These are phyloP conservation scores for Brachypalpus laphriformis DNA, from an alignment of 2,888 invertebrate species.

Conservation along the genomic window DNA sequence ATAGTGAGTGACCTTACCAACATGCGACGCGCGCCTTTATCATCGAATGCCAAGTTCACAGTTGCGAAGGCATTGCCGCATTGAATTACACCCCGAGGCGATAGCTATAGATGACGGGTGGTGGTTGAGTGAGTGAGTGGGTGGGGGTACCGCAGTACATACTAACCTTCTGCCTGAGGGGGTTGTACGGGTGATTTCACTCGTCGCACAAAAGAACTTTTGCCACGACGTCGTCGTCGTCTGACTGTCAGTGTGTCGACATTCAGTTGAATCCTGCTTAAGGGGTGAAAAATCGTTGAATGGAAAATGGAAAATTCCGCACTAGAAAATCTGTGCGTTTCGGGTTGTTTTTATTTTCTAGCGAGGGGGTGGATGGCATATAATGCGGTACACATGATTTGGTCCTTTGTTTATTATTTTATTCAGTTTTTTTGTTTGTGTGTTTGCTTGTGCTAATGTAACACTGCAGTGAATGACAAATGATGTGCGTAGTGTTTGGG, in stretches of 20 bases:
- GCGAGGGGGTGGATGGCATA: constrained; percentile 6
- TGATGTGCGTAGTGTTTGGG: constrained; percentile 41
- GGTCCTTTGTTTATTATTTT: constrained; percentile 58
- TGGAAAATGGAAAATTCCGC: constrained; percentile 69
- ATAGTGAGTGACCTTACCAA: constrained; percentile 67
- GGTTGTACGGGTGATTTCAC: constrained; percentile 65
- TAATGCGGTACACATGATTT: constrained; percentile 69
- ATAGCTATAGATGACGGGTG: neutral
- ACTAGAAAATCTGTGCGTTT: constrained; percentile 38
- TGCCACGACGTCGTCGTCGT: neutral
- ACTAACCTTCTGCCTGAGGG: constrained; percentile 69
- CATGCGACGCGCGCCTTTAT: constrained; percentile 49
- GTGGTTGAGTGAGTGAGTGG: neutral
- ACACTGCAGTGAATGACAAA: constrained; percentile 34
- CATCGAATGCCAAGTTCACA: constrained; percentile 71
- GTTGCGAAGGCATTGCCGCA: constrained; percentile 58
- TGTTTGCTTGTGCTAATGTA: constrained; percentile 3
- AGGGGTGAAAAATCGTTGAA: constrained; percentile 68
- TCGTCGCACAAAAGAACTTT: constrained; percentile 57
- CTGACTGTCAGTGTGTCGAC: constrained; percentile 36
- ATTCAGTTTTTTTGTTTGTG: neutral
- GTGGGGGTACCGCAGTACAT: constrained; percentile 42
- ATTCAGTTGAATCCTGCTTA: constrained; percentile 33
- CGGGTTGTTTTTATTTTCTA: neutral
- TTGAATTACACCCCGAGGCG: constrained; percentile 53